phyloP scores from a whole-genome alignment of 2,113 vertebrate species.

The Tetraodon nigroviridis region DNA sequence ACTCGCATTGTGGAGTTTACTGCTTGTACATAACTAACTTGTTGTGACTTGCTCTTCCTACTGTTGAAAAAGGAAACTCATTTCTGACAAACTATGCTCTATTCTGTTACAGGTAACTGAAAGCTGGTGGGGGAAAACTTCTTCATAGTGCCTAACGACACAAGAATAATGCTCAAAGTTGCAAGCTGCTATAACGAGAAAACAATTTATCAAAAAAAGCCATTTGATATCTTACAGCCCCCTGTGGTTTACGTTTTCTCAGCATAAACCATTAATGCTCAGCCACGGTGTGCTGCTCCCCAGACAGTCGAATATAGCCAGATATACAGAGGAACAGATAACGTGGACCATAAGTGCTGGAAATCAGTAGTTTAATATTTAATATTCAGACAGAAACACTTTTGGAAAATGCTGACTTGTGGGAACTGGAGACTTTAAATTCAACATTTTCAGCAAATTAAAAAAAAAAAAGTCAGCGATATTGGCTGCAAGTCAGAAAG shows the following conservation, averaged over 20 bases:
- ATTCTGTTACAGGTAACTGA: slow-evolving; percentile 27
- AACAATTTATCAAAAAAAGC: slow-evolving; percentile 12
- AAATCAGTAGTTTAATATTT: slow-evolving; percentile 38
- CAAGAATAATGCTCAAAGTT: slow-evolving; percentile 8
- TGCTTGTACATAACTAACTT: slow-evolving; percentile 12
- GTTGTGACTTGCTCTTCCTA: slow-evolving; percentile 28
- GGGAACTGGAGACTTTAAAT: no score
- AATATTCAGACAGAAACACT: not conserved
- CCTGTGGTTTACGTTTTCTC: slow-evolving; percentile 26
- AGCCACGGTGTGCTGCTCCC: slow-evolving; percentile 11
- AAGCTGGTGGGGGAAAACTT: slow-evolving; percentile 8
- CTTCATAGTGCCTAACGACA: slow-evolving; percentile 7
- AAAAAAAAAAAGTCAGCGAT: slow-evolving; percentile 4
- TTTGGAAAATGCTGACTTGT: no score
- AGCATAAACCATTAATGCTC: slow-evolving; percentile 36
- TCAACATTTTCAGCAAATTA: no score
- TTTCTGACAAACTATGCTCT: slow-evolving; percentile 3
- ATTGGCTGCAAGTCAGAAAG: not conserved
- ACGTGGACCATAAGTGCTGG: slow-evolving; percentile 27
- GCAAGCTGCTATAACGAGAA: slow-evolving; percentile 7
- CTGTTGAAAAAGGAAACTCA: slow-evolving; percentile 26
- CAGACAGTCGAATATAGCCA: slow-evolving; percentile 7
- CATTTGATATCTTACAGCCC: not conserved
- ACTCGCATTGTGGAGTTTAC: slow-evolving; percentile 24
- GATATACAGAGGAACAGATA: not conserved